Evolutionary conservation across 1,140 invertebrate genomes (phyloP).

Genomic region (Drosophila nebulosa): DNA sequence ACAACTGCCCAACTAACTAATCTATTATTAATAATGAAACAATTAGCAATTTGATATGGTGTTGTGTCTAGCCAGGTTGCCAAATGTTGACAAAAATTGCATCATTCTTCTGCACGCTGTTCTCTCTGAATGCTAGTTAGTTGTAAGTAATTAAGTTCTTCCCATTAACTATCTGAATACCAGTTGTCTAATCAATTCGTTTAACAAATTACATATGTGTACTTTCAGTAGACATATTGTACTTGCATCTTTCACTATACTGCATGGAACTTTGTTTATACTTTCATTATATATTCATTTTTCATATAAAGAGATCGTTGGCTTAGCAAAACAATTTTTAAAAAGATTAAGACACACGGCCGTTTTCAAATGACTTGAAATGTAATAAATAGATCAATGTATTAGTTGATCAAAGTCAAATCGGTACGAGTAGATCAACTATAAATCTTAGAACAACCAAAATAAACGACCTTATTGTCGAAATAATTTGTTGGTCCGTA

Average conservation of each 20-base stretch:
- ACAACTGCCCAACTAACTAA: not conserved
- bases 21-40: not conserved
- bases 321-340: too few species aligned
- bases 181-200: not conserved
- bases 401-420: too few species aligned
- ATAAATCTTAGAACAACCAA: too few species aligned
- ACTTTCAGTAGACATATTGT: not conserved
- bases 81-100: not conserved
- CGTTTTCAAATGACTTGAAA: too few species aligned
- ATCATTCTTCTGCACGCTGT: not conserved
- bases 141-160: not conserved
- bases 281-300: not conserved
- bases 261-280: not conserved
- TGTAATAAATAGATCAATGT: too few species aligned
- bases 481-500: too few species aligned
- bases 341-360: too few species aligned
- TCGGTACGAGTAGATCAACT: too few species aligned
- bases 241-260: not conserved
- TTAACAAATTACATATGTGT: not conserved
- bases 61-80: not conserved
- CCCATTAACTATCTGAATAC: not conserved
- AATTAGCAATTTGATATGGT: not conserved
- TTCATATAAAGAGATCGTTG: too few species aligned
- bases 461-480: too few species aligned
- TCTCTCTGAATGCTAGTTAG: not conserved